A percentile compares a stretch with the other conserved stretches of the same genome.
These are phyloP conservation scores for Loripinus fragilis DNA, from an alignment of 2,888 invertebrate genomes.

Conservation along the genomic window DNA sequence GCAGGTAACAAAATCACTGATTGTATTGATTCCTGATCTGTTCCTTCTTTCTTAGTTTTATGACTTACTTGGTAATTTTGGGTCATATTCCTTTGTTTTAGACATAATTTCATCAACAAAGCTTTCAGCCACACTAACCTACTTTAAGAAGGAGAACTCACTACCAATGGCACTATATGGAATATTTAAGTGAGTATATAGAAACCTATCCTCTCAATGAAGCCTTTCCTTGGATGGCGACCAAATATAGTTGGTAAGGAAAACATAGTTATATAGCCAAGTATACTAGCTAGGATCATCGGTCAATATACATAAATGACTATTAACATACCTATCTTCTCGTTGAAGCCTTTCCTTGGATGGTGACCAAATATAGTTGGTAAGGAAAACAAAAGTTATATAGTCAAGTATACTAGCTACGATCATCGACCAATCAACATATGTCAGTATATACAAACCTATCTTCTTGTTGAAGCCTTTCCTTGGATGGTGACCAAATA, in stretches of 20 bases:
- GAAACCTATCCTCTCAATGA: constrained; percentile 68
- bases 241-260: constrained; percentile 67
- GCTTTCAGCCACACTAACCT: too few relatives aligned
- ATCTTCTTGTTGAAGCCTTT: constrained; percentile 67
- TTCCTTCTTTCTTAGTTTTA: too few relatives aligned
- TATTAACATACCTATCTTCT: constrained; percentile 69
- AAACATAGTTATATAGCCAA: constrained; percentile 58
- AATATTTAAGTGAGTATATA: too few relatives aligned
- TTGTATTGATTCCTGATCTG: too few relatives aligned
- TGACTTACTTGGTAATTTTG: too few relatives aligned
- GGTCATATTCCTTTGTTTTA: too few relatives aligned
- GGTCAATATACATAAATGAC: too few relatives aligned
- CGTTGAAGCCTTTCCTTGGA: constrained; percentile 64
- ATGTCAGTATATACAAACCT: constrained; percentile 64
- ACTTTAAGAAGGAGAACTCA: too few relatives aligned
- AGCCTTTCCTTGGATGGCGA: constrained; percentile 60
- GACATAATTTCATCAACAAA: too few relatives aligned
- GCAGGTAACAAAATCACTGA: too few relatives aligned
- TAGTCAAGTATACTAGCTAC: constrained; percentile 56
- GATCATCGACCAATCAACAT: constrained; percentile 62
- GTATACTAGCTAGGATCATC: constrained; percentile 57
- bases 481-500: constrained; percentile 62
- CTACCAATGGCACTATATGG: too few relatives aligned
- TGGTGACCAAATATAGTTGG: constrained; percentile 65
- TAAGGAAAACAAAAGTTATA: constrained; percentile 59